phyloP scores from a whole-genome alignment of 1,140 invertebrate species.

The Nixonia krombeini region DNA sequence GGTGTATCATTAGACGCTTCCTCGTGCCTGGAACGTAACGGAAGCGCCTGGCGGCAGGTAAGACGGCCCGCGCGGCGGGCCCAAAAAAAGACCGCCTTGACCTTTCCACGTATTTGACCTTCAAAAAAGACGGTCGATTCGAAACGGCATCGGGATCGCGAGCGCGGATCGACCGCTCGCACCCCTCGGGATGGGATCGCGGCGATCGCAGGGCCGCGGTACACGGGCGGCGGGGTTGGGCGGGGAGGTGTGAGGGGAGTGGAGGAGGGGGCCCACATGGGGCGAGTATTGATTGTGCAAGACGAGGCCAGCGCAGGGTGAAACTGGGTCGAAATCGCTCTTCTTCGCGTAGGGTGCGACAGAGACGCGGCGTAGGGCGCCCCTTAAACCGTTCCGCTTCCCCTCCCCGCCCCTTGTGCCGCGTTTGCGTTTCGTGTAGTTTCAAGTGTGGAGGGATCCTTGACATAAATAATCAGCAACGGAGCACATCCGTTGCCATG shows the following conservation, averaged over 20 bases:
- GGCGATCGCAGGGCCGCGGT: too few relatives aligned
- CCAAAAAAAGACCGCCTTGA: background rate
- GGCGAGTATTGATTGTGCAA: slow-evolving; percentile 62
- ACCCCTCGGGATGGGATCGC: too few relatives aligned
- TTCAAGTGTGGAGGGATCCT: slow-evolving; percentile 65
- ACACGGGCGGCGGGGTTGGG: too few relatives aligned
- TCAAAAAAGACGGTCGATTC: too few relatives aligned
- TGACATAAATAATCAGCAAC: slow-evolving; percentile 71
- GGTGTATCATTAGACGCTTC: slow-evolving; percentile 14
- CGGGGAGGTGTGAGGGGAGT: background rate
- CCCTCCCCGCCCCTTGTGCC: slow-evolving; percentile 49
- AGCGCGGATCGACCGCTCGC: too few relatives aligned
- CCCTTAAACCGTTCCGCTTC: slow-evolving; percentile 8
- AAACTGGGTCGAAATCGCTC: slow-evolving; percentile 69
- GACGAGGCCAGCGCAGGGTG: slow-evolving; percentile 58
- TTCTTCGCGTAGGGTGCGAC: slow-evolving; percentile 34
- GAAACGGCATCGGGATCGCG: too few relatives aligned
- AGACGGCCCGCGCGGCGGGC: too few relatives aligned
- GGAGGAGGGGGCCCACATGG: slow-evolving; percentile 5
- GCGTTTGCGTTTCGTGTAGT: slow-evolving; percentile 60
- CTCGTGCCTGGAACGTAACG: too few relatives aligned
- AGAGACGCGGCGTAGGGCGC: slow-evolving; percentile 22
- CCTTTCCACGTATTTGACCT: background rate
- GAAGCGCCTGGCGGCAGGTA: too few relatives aligned
- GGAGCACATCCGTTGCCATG: slow-evolving; percentile 65